Conservation (phyloP, 1,140 invertebrate species). For the Drosophila ohnishii region DNA sequence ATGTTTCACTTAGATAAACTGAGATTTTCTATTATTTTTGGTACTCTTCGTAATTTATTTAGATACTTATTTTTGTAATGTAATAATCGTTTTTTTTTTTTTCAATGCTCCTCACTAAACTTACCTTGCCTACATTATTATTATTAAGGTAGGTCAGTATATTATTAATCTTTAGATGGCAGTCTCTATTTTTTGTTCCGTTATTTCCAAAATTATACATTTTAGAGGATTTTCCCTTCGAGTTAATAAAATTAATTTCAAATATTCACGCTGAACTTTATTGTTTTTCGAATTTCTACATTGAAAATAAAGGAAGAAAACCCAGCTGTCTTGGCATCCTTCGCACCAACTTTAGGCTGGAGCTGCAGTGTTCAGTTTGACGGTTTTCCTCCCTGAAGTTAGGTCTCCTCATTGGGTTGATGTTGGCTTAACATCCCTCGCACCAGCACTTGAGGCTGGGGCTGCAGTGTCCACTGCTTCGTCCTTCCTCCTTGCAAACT, state of each 20-base stretch:
- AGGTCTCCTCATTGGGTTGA: no score
- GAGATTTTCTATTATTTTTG: no score
- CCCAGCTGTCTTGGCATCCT: constrained; percentile 6
- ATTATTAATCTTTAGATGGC: no score
- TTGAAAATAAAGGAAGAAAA: neutral
- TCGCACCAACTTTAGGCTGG: constrained; percentile 38
- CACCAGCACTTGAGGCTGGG: constrained; percentile 36
- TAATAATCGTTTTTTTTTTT: no score
- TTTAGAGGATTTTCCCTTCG: neutral
- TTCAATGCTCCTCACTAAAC: no score
- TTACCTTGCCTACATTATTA: neutral
- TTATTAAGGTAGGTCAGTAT: neutral
- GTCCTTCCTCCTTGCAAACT: constrained; percentile 22
- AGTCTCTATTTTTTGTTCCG: neutral
- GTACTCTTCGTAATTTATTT: no score
- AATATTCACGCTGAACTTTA: neutral
- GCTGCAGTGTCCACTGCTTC: constrained; percentile 24
- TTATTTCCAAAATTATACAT: neutral
- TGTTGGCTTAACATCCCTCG: constrained; percentile 18
- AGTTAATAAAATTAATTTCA: neutral
- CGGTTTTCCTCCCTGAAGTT: no score
- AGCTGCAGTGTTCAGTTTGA: constrained; percentile 13
- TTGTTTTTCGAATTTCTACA: neutral
- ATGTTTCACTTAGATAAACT: no score
- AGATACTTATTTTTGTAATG: no score